Conservation (phyloP, 2,113 vertebrate species). For the Chionis minor region DNA sequence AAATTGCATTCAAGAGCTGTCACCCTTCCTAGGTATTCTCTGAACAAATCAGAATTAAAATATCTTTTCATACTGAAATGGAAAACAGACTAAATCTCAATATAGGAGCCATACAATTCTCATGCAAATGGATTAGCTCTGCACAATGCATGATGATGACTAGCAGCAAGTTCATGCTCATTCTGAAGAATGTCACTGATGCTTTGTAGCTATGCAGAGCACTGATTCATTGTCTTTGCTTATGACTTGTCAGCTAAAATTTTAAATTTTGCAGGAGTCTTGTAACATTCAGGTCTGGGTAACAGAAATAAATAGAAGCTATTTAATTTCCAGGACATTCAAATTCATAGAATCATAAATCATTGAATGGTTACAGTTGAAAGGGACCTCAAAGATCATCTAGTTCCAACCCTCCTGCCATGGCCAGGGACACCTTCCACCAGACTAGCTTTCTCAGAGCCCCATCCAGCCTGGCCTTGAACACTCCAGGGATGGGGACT, state of each 20-base stretch:
- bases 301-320: neutral
- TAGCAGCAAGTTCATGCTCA: neutral
- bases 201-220: neutral
- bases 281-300: neutral
- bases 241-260: neutral
- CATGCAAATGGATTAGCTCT: neutral
- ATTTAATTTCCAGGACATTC: neutral
- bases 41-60: neutral
- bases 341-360: neutral
- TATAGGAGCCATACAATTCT: neutral
- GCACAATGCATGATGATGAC: neutral
- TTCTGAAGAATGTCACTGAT: neutral
- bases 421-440: too few species aligned
- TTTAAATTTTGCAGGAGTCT: neutral
- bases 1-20: neutral
- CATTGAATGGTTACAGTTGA: too few species aligned
- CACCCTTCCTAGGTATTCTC: neutral
- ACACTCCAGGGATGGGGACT: too few species aligned
- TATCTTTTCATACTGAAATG: neutral
- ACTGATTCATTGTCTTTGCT: neutral
- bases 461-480: too few species aligned
- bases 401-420: too few species aligned
- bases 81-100: neutral
- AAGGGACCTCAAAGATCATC: too few species aligned
- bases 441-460: too few species aligned